Percentiles rank a stretch among this genome's conserved stretches.
phyloP scores from a whole-genome alignment of 2,797 vertebrate genomes.

The Pelobates cultripes region DNA sequence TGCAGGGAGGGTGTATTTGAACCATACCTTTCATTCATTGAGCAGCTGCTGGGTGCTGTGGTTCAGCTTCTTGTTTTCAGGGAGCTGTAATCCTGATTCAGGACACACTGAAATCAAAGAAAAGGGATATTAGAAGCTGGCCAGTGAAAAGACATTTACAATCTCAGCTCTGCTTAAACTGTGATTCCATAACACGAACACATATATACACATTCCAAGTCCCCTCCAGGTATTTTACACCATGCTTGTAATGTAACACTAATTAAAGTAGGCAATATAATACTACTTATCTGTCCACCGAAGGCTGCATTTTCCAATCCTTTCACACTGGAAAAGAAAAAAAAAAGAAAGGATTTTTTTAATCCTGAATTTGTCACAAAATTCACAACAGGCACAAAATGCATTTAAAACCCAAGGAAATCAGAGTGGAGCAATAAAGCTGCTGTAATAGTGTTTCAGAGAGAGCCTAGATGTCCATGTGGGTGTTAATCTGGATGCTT shows the following conservation, averaged over 20 bases:
- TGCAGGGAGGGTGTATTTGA: neutral
- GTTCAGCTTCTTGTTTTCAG: neutral
- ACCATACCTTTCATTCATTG: constrained; percentile 5
- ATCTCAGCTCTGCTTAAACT: neutral
- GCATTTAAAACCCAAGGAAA: neutral
- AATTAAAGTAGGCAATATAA: neutral
- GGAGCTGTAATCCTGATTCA: neutral
- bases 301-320: constrained; percentile 7
- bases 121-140: constrained; percentile 18
- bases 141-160: constrained; percentile 21
- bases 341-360: constrained; percentile 5
- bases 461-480: neutral
- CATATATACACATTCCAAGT: too few species aligned
- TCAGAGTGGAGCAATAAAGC: neutral
- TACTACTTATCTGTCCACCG: constrained; percentile 39
- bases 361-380: neutral
- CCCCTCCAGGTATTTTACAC: too few species aligned
- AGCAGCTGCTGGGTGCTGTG: neutral
- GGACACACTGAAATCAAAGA: constrained; percentile 33
- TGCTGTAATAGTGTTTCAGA: constrained; percentile 24
- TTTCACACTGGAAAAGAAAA: constrained; percentile 20
- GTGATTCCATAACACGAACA: neutral
- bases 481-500: constrained; percentile 20
- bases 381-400: neutral
- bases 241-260: too few species aligned